phyloP scores from a whole-genome alignment of 1,140 invertebrate genomes.

The Drosophila malerkotliana region DNA sequence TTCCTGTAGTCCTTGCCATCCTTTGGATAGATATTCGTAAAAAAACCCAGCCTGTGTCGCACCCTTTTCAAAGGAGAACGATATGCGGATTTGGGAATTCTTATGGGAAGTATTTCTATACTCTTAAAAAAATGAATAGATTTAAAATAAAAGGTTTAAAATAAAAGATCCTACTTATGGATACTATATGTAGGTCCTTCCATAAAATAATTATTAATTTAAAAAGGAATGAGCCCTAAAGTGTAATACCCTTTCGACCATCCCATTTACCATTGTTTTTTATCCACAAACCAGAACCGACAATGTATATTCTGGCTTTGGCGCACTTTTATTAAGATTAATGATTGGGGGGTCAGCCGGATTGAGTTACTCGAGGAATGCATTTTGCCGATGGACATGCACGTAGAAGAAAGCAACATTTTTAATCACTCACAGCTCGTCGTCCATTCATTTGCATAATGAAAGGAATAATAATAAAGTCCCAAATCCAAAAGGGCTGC shows the following conservation, averaged over 20 bases:
- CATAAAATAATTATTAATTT: no score
- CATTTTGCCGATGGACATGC: slow-evolving; percentile 40
- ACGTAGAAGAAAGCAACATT: slow-evolving; percentile 17
- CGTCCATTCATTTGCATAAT: slow-evolving; percentile 69
- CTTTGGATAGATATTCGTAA: slow-evolving; percentile 6
- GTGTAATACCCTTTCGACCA: neutral
- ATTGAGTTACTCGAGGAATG: slow-evolving; percentile 63
- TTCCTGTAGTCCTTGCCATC: neutral
- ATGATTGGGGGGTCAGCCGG: slow-evolving; percentile 55
- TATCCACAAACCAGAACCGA: slow-evolving; percentile 43
- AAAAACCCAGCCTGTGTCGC: slow-evolving; percentile 49
- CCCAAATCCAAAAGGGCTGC: slow-evolving; percentile 27
- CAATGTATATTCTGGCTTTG: slow-evolving; percentile 32
- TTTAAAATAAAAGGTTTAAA: no score
- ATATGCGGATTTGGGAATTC: slow-evolving; percentile 22
- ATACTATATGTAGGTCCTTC: no score
- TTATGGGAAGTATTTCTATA: slow-evolving; percentile 3
- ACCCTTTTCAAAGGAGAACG: slow-evolving; percentile 71
- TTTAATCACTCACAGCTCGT: slow-evolving; percentile 60
- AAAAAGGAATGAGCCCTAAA: neutral
- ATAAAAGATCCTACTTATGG: neutral
- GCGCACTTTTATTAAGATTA: slow-evolving; percentile 76
- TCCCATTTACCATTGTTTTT: slow-evolving; percentile 13
- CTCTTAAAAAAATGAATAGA: neutral
- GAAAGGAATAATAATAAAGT: slow-evolving; percentile 49